Conservation (phyloP, 2,113 vertebrate genomes). For the Pseudois nayaur region DNA sequence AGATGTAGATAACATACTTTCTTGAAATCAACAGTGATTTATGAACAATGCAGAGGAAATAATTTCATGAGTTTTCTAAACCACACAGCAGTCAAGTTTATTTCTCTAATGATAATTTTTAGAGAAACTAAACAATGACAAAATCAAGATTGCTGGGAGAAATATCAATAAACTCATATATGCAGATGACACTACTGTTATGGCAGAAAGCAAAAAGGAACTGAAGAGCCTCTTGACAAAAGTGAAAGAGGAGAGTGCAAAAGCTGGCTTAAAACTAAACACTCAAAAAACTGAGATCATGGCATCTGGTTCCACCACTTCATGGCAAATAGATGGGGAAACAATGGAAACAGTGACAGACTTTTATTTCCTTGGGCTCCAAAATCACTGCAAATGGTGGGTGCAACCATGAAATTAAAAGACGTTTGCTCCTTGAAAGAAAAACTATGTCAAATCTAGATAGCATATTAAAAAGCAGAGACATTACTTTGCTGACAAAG, state of each 20-base stretch:
- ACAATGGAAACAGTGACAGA: neutral
- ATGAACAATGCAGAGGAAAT: neutral
- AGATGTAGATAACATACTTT: neutral
- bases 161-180: neutral
- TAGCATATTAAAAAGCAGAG: neutral
- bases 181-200: neutral
- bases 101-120: neutral
- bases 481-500: neutral
- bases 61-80: neutral
- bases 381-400: neutral
- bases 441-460: neutral
- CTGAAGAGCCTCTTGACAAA: neutral
- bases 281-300: neutral
- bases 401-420: neutral
- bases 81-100: neutral
- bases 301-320: neutral
- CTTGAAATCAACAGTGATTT: neutral
- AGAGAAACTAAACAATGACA: neutral
- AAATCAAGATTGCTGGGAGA: neutral
- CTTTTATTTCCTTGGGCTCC: neutral
- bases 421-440: neutral
- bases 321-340: neutral
- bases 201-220: neutral
- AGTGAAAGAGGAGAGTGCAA: neutral
- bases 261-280: neutral